Base-by-base conservation (phyloP, 2,888 invertebrate genomes). In the Synanthedon andrenaeformis region DNA sequence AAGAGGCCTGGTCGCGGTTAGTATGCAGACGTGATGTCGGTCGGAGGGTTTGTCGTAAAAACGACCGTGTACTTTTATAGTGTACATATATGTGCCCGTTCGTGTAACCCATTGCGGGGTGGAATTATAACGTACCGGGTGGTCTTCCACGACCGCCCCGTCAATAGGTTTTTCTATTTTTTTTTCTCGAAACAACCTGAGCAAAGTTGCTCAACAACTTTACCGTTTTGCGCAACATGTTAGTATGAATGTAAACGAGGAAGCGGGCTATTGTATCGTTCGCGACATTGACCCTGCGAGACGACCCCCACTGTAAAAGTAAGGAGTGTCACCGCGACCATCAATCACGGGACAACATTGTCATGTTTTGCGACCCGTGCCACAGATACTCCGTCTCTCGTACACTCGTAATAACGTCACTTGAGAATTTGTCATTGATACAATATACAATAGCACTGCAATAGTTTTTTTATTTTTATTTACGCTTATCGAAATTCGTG, bases 281-380 rank as follows among this genome's bases (percentile, higher is more conserved):
- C 48, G 49, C 72, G 85, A 71, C 85, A 84, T 80, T 86, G 85
- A 84, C 85, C 85, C 72, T 68, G 65, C 79, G 35, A 35, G 35
- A 35, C 35, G 82, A 81, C 80, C 82, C 75, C 65, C 62, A 62
- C 64, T 63, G 66, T 70, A 35, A 70, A 79, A 79, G 82, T 72
- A 75, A 75, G 73, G 69, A 74, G 66, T 79, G 82, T 81, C 85
- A 79, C 79, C 74, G 76, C 79, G 70, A 73, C 72, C 79, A 83
- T 85, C 85, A 83, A 85, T 84, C 83, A 82, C 74, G 55, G 35
- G 58, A 61, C 66, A 72, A 72, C 73, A 72, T 77, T 72, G 78
- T 82, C 80, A 79, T 79, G 82, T 75, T 75, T 74, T 66, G 70
- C 76, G 74, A 79, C 76, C 74, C 72, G 72, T 63, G 64, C 61